Base-by-base conservation (phyloP, 2,797 vertebrate species). In the Rhabdophis nuchalis region DNA sequence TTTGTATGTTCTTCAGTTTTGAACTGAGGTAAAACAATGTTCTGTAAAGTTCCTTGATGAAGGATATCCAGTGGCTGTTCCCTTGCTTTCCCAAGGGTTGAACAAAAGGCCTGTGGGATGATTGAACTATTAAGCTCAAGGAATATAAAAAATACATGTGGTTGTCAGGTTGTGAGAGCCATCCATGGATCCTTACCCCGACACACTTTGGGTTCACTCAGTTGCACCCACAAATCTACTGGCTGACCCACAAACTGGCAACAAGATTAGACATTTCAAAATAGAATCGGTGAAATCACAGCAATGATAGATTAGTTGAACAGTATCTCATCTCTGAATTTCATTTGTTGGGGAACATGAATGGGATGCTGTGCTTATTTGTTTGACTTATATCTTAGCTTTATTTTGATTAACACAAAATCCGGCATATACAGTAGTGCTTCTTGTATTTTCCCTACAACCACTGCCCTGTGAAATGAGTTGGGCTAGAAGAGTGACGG, bases 41-140 rank as follows among this genome's bases (percentile, higher is more conserved):
- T 82, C 92, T 90, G n/a, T 58, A 72, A 53, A 56, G 27, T 86
- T 86, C 64, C 32, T 92, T 72, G 86, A 57, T 72, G 20, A 87
- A 57, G 50, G 18, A 41, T 46, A 25, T 72, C 14, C 1, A 46
- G 89, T 77, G 23, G 32, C 16, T 77, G 27, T 88, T n/a, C 61
- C 25, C 11, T 56, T 72, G 7, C 11, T 72, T 50, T 27, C 53
- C 25, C 8, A 32, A n/a, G 13, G 4, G 54, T 36, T 93, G 87
- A 92, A 93, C 92, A 77, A 94, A 88, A 87, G 60, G 54, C 95
- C 95, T 92, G 13, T 32, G 61, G 61, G 61, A 32, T 14, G 13
- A 68, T 68, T 68, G n/a, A 68, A 68, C 61, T 68, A 6, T 68
- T 68, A 32, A n/a, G n/a, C 61, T 68, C 29, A 32, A 68, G 61